A percentile compares a stretch with the other conserved stretches of the same genome.
Conservation (phyloP, 2,113 vertebrate species). For the Gymnorhina tibicen region DNA sequence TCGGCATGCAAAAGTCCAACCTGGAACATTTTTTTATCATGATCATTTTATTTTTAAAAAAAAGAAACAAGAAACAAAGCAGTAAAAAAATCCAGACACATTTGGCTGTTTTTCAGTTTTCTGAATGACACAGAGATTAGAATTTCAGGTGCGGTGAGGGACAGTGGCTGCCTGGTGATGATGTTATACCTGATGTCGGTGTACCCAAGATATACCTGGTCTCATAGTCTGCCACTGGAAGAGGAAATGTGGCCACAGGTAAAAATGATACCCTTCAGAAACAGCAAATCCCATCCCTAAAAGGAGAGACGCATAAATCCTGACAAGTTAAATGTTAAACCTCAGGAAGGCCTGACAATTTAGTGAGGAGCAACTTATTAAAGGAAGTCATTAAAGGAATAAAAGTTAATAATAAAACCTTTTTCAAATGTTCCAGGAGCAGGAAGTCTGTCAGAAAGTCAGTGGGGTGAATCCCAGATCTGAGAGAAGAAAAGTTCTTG, state of each 20-base stretch:
- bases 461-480: constrained; percentile 10
- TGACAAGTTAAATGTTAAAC: constrained; percentile 15
- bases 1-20: neutral
- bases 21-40: neutral
- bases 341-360: neutral
- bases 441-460: constrained; percentile 33
- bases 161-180: neutral
- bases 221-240: neutral
- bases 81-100: fast-evolving
- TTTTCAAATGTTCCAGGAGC: constrained; percentile 28
- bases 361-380: constrained; percentile 13
- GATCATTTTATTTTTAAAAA: neutral
- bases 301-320: neutral
- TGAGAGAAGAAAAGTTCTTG: neutral
- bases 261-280: neutral
- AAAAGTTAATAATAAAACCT: constrained; percentile 43
- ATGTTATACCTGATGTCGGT: neutral
- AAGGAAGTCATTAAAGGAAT: constrained; percentile 27
- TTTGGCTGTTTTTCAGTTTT: neutral
- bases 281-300: neutral
- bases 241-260: neutral
- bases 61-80: neutral
- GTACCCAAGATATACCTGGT: neutral
- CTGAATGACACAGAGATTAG: neutral
- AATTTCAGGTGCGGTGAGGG: neutral